These are phyloP conservation scores for Phortica magna DNA, from an alignment of 2,888 invertebrate genomes.

Conservation along the genomic window DNA sequence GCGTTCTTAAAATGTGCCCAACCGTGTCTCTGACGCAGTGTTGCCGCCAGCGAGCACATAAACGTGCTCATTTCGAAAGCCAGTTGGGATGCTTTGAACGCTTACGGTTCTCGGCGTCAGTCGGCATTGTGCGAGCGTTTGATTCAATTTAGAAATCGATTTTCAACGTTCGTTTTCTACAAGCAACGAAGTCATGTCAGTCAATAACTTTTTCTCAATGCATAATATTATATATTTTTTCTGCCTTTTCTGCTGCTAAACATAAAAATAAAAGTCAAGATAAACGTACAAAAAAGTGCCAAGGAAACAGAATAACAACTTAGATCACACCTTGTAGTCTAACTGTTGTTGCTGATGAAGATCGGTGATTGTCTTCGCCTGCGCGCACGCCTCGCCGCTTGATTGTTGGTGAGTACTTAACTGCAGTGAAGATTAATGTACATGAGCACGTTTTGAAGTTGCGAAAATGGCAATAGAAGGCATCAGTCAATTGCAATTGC, in stretches of 20 bases:
- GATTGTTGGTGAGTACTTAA: not conserved
- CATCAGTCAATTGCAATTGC: slow-evolving; percentile 31
- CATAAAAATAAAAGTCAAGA: not conserved
- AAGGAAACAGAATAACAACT: slow-evolving; percentile 5
- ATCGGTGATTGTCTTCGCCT: not conserved
- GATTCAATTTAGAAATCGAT: slow-evolving; percentile 42
- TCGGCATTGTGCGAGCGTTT: slow-evolving; percentile 13
- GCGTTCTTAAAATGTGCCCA: not conserved
- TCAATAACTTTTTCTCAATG: slow-evolving; percentile 29
- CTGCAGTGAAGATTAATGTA: slow-evolving; percentile 20
- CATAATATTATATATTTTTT: too few relatives aligned
- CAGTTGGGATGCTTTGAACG: not conserved
- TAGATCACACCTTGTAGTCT: slow-evolving; percentile 28
- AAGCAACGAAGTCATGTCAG: slow-evolving; percentile 43
- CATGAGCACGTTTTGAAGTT: slow-evolving; percentile 21
- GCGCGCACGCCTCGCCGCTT: not conserved
- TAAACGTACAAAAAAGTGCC: not conserved
- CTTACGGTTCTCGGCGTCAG: not conserved
- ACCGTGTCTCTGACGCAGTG: not conserved
- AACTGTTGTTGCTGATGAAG: slow-evolving; percentile 11
- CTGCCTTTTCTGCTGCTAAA: not conserved
- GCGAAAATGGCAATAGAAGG: slow-evolving; percentile 19
- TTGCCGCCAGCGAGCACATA: not conserved
- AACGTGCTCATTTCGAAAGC: slow-evolving; percentile 15
- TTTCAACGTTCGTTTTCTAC: slow-evolving; percentile 37